Base-by-base conservation (phyloP, 2,113 vertebrate species). In the Acrocephalus arundinaceus region DNA sequence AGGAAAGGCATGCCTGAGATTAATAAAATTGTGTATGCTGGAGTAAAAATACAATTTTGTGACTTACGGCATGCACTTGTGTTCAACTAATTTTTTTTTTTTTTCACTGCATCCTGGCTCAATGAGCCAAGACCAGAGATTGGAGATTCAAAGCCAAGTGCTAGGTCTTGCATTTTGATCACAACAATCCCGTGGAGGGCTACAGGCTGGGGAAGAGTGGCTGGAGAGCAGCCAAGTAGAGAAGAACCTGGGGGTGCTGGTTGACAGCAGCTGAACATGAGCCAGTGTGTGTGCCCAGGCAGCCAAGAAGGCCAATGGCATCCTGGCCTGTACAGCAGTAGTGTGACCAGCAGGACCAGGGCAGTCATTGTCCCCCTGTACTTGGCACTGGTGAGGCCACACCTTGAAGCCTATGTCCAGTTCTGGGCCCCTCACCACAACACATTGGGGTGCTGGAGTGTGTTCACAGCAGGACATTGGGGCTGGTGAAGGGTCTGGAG, bases 121-220 rank as follows among this genome's bases (percentile, higher is more conserved):
- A 27, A 0, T 49, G 57, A 49, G 25, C 25, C n/a, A 61, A 62
- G n/a, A 25, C 17, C n/a, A 70, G 12, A 48, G 30, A 55, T 33
- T 23, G 0, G 3, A 62, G 31, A 76, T 62, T 55, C 7, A 16
- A 48, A 54, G 18, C 18, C 0, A 0, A 9, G 6, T 30, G 14
- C 30, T 22, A 55, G 31, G 18, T 57, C 30, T 39, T 83, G 18
- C 7, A 55, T 41, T 76, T 77, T 63, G 18, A 49, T 49, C 41
- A 28, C 57, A 77, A 8, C 12, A 41, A 10, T 25, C 25, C 63
- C 25, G 12, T 23, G 31, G 12, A 70, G 41, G 15, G 16, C 39
- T 68, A 22, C 17, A 61, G 30, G 20, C 11, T n/a, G 30, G 11
- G 13, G 12, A 41, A 41, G 48, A 62, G 25, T 62, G 15, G 17